Conservation (phyloP, 2,797 vertebrate species). For the Spizella passerina region DNA sequence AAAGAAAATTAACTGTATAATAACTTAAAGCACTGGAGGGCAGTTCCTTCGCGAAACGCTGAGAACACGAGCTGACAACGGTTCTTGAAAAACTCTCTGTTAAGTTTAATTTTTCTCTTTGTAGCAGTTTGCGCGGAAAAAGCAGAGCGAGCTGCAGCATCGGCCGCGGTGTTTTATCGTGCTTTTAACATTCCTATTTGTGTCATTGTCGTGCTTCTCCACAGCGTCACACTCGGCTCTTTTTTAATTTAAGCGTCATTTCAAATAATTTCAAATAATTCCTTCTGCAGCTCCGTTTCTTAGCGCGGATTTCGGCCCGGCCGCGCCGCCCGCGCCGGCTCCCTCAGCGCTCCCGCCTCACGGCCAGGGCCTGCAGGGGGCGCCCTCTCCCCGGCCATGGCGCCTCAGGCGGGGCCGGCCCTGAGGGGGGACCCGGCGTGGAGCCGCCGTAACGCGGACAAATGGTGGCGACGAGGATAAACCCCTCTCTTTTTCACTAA, state of each 20-base stretch:
- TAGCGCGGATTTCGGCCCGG: accelerated
- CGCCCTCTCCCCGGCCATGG: not conserved
- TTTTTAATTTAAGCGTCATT: not conserved
- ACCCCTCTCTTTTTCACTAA: not conserved
- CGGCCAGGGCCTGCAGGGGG: slow-evolving; percentile 1
- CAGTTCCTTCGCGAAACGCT: not conserved
- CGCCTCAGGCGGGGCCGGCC: not conserved
- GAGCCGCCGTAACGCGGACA: accelerated
- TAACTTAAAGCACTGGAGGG: slow-evolving; percentile 14
- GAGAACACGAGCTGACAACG: not conserved
- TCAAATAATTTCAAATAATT: accelerated
- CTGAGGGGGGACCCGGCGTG: not conserved
- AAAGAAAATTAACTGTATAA: slow-evolving; percentile 30
- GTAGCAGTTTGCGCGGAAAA: not conserved
- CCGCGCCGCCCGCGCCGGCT: not conserved
- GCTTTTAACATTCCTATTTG: accelerated
- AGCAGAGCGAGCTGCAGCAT: not conserved
- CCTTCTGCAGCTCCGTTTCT: not conserved
- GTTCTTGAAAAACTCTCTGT: not conserved
- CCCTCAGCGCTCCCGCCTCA: not conserved
- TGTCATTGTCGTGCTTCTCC: accelerated
- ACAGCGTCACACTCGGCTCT: accelerated
- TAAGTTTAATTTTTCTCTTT: not conserved
- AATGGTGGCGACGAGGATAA: not conserved
- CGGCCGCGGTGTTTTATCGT: accelerated